Base-by-base conservation (phyloP, 1,140 invertebrate species). In the Himalopsyche phryganea region DNA sequence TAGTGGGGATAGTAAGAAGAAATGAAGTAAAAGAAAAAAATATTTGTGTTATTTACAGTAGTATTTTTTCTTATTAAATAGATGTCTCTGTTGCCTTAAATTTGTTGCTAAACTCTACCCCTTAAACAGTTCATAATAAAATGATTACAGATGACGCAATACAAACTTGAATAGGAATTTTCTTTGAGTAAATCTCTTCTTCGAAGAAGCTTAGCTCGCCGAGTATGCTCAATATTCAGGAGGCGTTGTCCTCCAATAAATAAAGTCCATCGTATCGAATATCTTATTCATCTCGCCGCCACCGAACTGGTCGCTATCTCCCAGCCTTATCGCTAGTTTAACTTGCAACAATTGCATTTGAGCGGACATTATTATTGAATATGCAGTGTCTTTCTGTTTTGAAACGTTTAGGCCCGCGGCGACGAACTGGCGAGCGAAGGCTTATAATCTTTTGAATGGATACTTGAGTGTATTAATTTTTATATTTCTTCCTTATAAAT, bases 341-440 rank as follows among this genome's bases (percentile, higher is more conserved):
- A 51, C 35, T 51, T 38, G 49, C 49, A 51, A 51, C 49, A 51
- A 51, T 51, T 51, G 49, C 49, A 51, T 51, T 40, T 35, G 11
- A 51, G 49, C 40, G 49, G 49, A 51, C 49, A 38, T 36, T 38
- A 10, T 38, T 40, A 51, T 40, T 40, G 33, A 38, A 40, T 36
- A 51, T 51, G 49, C 49, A 17, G 49, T 33, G 28, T 23, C 47
- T 40, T 40, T 40, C 38, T 40, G n/a, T 40, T 40, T n/a, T 15
- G 38, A 15, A 40, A 40, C 38, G 38, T 15, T 40, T 15, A 4
- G 5, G 15, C n/a, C 38, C n/a, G 38, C 3, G 15, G 38, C n/a
- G 19, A 18, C n/a, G 19, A 28, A 13, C 19, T 33, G 13, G 19
- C n/a, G 49, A 33, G 32, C 49, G 23, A 18, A 9, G 3, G 47